Evolutionary conservation across 1,140 invertebrate species (phyloP).

Genomic region (Drosophila kepulauana): DNA sequence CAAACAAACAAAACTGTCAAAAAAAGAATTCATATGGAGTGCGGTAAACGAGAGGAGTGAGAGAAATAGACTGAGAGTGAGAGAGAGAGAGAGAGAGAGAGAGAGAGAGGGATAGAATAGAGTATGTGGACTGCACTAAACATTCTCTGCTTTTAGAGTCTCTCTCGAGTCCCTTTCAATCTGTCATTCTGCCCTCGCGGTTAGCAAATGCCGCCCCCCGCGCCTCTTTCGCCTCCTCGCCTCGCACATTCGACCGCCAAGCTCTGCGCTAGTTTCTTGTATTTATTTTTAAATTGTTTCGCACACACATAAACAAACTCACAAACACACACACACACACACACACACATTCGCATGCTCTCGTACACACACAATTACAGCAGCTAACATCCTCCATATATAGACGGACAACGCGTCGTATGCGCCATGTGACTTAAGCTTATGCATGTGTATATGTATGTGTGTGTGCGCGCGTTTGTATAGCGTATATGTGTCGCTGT

Average conservation of each 20-base stretch:
- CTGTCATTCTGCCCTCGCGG: constrained; percentile 76
- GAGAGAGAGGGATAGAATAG: background rate
- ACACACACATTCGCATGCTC: constrained; percentile 11
- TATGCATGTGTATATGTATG: constrained; percentile 24
- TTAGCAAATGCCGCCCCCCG: constrained; percentile 10
- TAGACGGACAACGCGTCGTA: constrained; percentile 55
- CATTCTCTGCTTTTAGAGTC: constrained; percentile 17
- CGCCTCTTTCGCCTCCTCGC: background rate
- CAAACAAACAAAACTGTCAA: constrained; percentile 47
- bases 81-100: background rate
- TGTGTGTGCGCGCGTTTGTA: constrained; percentile 16
- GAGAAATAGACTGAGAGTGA: background rate
- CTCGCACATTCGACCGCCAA: constrained; percentile 34
- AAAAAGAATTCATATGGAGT: constrained; percentile 12
- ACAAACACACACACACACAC: constrained; percentile 21
- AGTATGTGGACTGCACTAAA: background rate
- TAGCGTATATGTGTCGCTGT: constrained; percentile 29
- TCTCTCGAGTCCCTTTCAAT: constrained; percentile 57
- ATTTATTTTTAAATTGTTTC: constrained; percentile 82
- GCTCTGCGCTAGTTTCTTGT: constrained; percentile 78
- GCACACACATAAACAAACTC: constrained; percentile 48
- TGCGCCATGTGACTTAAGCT: constrained; percentile 54
- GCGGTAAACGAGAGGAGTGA: background rate
- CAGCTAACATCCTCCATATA: constrained; percentile 52
- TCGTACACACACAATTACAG: constrained; percentile 20